A percentile compares a stretch with the other conserved stretches of the same genome.
Conservation (phyloP, 2,888 invertebrate genomes). For the Dryococelus australis region DNA sequence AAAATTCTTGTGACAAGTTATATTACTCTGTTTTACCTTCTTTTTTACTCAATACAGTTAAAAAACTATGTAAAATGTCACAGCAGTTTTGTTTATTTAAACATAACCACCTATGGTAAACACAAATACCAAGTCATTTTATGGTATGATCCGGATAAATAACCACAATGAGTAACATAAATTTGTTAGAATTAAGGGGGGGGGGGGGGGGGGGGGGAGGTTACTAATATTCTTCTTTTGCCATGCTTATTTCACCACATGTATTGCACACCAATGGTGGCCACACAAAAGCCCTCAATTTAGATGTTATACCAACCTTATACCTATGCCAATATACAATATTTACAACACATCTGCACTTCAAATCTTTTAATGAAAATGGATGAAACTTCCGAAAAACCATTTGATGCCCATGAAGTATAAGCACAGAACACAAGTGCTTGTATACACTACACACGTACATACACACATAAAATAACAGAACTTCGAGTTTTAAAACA, state of each 20-base stretch:
- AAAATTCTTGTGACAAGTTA: background rate
- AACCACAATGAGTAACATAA: no score
- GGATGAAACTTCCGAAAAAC: background rate
- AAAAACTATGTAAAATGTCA: background rate
- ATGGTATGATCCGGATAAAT: no score
- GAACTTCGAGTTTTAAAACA: background rate
- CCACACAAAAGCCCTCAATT: background rate
- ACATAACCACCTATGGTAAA: no score
- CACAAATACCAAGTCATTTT: no score
- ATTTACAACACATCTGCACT: background rate
- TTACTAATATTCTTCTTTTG: no score
- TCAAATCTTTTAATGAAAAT: background rate
- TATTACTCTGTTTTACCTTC: background rate
- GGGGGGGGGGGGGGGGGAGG: no score
- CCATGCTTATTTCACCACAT: no score
- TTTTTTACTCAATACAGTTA: background rate
- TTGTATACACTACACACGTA: background rate
- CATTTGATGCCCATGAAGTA: background rate
- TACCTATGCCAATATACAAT: background rate
- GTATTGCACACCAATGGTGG: background rate
- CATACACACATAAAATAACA: no score
- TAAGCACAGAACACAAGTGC: background rate
- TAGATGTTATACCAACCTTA: background rate
- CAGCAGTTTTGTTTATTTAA: background rate
- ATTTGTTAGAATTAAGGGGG: no score